A percentile compares a stretch with the other conserved stretches of the same genome.
Conservation (phyloP, 1,140 invertebrate species). For the Cheumatopsyche charites region DNA sequence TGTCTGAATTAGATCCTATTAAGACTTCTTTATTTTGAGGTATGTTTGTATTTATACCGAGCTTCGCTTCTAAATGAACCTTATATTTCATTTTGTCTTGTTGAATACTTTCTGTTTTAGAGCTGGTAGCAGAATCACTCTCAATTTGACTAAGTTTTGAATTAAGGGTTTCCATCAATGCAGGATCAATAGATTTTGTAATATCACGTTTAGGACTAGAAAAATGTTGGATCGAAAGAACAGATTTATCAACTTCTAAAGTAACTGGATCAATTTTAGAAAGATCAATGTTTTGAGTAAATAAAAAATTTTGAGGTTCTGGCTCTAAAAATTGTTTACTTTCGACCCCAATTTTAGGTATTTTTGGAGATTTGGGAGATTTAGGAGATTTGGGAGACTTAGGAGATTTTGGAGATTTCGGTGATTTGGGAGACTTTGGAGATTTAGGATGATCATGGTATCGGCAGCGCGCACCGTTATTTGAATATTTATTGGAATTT, state of each 20-base stretch:
- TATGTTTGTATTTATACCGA: slow-evolving; percentile 53
- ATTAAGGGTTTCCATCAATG: slow-evolving; percentile 68
- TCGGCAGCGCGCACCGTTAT: slow-evolving; percentile 58
- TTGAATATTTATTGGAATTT: slow-evolving; percentile 57
- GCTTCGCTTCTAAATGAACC: slow-evolving; percentile 60
- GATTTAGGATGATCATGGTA: slow-evolving; percentile 65
- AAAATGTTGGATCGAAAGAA: slow-evolving; percentile 63
- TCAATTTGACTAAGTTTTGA: slow-evolving; percentile 75
- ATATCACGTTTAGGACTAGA: slow-evolving; percentile 72
- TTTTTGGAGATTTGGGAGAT: slow-evolving; percentile 61
- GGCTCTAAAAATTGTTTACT: slow-evolving; percentile 58
- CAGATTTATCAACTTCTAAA: slow-evolving; percentile 69
- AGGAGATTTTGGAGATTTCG: slow-evolving; percentile 65
- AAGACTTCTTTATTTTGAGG: slow-evolving; percentile 54
- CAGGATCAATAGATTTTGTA: slow-evolving; percentile 68
- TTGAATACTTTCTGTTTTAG: slow-evolving; percentile 69
- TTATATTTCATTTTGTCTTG: slow-evolving; percentile 64
- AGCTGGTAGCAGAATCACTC: slow-evolving; percentile 72
- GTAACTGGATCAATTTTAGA: slow-evolving; percentile 73
- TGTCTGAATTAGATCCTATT: slow-evolving; percentile 57
- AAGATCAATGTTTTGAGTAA: slow-evolving; percentile 74
- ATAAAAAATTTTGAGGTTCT: slow-evolving; percentile 66
- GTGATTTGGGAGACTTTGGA: slow-evolving; percentile 61
- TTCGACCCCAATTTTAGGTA: slow-evolving; percentile 27
- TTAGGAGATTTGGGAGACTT: slow-evolving; percentile 66